phyloP scores from a whole-genome alignment of 2,888 invertebrate species.

The Heliconius hortense region DNA sequence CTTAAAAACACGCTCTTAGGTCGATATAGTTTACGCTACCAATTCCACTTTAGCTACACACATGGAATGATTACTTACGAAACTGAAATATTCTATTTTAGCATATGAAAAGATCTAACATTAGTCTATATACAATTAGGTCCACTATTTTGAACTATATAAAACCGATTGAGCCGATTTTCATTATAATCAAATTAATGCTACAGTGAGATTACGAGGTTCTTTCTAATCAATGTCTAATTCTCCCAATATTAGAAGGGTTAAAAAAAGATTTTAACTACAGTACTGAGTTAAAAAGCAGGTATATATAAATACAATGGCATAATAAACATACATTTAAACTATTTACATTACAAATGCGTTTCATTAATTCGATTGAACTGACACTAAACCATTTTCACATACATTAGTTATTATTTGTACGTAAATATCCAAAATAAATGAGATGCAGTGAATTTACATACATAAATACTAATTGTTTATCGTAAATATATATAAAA shows the following conservation, averaged over 20 bases:
- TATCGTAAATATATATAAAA: slow-evolving; percentile 4
- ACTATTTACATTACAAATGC: slow-evolving; percentile 12
- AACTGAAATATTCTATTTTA: slow-evolving; percentile 12
- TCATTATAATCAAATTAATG: slow-evolving; percentile 32
- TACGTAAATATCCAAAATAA: slow-evolving; percentile 3
- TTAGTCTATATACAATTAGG: slow-evolving; percentile 52
- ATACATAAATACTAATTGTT: not conserved
- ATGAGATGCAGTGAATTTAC: slow-evolving; percentile 1
- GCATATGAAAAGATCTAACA: slow-evolving; percentile 33
- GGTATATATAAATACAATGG: slow-evolving; percentile 11
- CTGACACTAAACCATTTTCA: not conserved
- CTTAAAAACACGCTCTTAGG: slow-evolving; percentile 58
- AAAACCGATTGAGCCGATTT: slow-evolving; percentile 54
- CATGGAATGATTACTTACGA: slow-evolving; percentile 68
- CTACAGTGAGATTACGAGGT: slow-evolving; percentile 39
- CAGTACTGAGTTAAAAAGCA: not conserved
- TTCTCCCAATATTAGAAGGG: slow-evolving; percentile 22
- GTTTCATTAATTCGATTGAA: not conserved
- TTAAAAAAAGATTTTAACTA: slow-evolving; percentile 26
- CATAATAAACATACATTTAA: not conserved
- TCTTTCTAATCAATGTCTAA: slow-evolving; percentile 40
- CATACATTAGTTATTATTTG: not conserved
- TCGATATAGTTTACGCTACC: slow-evolving; percentile 52
- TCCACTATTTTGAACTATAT: slow-evolving; percentile 51
- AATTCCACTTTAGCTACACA: slow-evolving; percentile 60